Conservation (phyloP, 2,888 invertebrate species). For the Agrenia bidenticulata region DNA sequence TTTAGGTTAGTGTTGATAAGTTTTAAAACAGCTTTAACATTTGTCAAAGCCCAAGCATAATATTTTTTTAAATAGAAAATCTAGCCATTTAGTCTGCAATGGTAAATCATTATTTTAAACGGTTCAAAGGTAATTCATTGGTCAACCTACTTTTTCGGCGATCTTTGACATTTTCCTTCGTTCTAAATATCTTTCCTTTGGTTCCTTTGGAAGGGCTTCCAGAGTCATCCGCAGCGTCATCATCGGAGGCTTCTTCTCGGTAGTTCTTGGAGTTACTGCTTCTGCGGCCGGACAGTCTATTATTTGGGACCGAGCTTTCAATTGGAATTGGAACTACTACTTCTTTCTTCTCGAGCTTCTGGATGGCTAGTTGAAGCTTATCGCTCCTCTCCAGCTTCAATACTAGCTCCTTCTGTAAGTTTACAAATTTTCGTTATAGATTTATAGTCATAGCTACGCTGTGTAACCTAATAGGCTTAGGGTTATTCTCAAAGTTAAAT, state of each 20-base stretch:
- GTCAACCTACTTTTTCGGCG: conserved; percentile 36
- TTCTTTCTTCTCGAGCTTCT: conserved; percentile 24
- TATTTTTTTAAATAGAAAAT: too few species aligned
- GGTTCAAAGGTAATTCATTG: background rate
- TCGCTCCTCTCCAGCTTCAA: conserved; percentile 39
- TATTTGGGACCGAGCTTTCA: background rate
- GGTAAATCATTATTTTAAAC: background rate
- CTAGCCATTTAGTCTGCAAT: too few species aligned
- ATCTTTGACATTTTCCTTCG: conserved; percentile 33
- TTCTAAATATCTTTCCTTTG: conserved; percentile 35
- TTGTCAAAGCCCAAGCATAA: too few species aligned
- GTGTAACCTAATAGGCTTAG: too few species aligned
- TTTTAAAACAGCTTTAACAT: too few species aligned
- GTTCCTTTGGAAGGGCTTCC: conserved; percentile 21
- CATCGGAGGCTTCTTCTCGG: conserved; percentile 36
- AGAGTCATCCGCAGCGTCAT: conserved; percentile 28
- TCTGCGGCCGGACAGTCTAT: background rate
- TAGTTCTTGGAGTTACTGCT: conserved; percentile 26
- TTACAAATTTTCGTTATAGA: too few species aligned
- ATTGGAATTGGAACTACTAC: background rate
- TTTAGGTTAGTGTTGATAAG: too few species aligned
- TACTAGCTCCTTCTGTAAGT: conserved; percentile 26
- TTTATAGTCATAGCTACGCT: too few species aligned
- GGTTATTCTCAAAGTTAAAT: too few species aligned
- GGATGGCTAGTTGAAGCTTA: conserved; percentile 25